Base-by-base conservation (phyloP, 2,113 vertebrate species). In the Cyprinodon tularosa region DNA sequence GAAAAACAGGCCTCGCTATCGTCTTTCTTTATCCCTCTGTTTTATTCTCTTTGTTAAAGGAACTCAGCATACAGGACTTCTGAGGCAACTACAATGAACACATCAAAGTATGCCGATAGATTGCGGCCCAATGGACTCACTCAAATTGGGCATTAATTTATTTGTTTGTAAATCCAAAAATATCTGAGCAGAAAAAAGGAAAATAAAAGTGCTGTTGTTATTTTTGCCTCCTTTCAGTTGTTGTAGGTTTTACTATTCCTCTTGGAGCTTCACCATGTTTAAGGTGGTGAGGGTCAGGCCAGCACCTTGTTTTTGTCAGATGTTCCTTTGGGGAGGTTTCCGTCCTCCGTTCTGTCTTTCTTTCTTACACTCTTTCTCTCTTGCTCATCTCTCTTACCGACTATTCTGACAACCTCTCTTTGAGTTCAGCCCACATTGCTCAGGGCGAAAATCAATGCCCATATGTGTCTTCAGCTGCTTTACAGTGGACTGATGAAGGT, bases 401-500 rank as follows among this genome's bases (percentile, higher is more conserved):
- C 84, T 91, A 73, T 80, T 88, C 86, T 87, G 89, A 92, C 85
- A 87, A 89, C 84, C 86, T 88, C 88, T 85, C 77, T 89, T 90
- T 91, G 85, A 93, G 90, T 92, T 91, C 88, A 92, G 89, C 90
- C 87, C 89, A 91, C 86, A 87, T 91, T 84, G 92, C 93, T 93
- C 86, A 77, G 89, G 93, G 92, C 92, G 60, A 93, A 93, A 95
- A 94, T 95, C 94, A 93, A 93, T 94, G 93, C 82, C 92, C 92
- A 92, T 90, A 94, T 94, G 90, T 87, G 91, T 92, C 92, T 93
- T 92, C 87, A 92, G 91, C 92, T 90, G 88, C 92, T 92, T 86
- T 89, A 86, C 90, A 69, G 88, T 88, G 91, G 87, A 89, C 86
- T 86, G 90, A 90, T 87, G 89, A 91, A 87, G 86, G 92, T 89